phyloP scores from a whole-genome alignment of 1,140 invertebrate species.

The Pygmarrhopalites habei region DNA sequence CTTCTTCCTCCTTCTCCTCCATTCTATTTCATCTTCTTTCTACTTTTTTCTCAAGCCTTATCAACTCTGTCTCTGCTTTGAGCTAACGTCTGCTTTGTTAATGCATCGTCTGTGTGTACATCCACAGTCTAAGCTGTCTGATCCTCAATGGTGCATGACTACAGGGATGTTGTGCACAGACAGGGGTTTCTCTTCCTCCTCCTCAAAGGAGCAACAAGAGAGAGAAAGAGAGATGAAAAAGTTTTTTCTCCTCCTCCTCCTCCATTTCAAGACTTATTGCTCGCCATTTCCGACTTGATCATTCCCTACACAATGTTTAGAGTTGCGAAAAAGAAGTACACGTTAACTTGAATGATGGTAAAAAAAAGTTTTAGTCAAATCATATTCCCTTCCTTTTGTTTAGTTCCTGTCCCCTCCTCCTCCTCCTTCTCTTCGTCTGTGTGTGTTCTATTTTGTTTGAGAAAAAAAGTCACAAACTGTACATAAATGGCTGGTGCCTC shows the following conservation, averaged over 20 bases:
- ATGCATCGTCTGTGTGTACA: too few relatives aligned
- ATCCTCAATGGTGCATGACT: constrained; percentile 5
- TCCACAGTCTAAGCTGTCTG: not conserved
- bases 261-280: not conserved
- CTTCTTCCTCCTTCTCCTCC: too few relatives aligned
- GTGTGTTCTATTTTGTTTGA: not conserved
- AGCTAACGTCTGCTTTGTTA: too few relatives aligned
- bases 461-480: too few relatives aligned
- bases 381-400: not conserved
- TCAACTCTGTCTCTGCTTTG: too few relatives aligned
- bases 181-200: too few relatives aligned
- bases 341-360: not conserved
- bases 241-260: not conserved
- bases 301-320: not conserved
- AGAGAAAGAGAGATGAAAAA: not conserved
- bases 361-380: not conserved
- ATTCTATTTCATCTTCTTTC: too few relatives aligned
- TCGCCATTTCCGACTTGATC: constrained; percentile 5
- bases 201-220: not conserved
- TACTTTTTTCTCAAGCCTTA: too few relatives aligned
- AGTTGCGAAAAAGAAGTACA: not conserved
- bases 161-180: too few relatives aligned
- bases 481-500: too few relatives aligned
- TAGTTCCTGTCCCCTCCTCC: not conserved
- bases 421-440: not conserved